phyloP scores from a whole-genome alignment of 2,888 invertebrate genomes.

The Alviniconcha strummeri region DNA sequence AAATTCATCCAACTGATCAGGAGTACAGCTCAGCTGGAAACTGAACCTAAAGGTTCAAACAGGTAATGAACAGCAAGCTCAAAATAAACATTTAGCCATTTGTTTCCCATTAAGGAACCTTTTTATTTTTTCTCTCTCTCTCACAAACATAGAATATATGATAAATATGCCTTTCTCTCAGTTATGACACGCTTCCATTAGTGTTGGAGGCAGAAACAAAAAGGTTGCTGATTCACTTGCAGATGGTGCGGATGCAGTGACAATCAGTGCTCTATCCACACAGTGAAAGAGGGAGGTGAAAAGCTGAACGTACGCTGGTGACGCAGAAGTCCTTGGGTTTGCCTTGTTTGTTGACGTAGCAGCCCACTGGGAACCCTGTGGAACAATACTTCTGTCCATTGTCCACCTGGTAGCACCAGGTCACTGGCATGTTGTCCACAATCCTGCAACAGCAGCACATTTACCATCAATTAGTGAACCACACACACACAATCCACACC shows the following conservation, averaged over 20 bases:
- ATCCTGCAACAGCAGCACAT: conserved; percentile 68
- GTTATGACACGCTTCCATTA: too few species aligned
- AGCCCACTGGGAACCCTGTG: conserved; percentile 98
- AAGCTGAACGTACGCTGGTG: conserved; percentile 66
- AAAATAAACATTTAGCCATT: conserved; percentile 2
- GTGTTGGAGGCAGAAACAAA: too few species aligned
- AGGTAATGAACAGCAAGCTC: neutral
- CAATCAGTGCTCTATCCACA: too few species aligned
- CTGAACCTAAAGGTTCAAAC: neutral
- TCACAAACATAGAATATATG: too few species aligned
- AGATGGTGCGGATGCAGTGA: too few species aligned
- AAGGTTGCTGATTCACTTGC: too few species aligned
- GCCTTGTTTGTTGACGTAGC: conserved; percentile 83
- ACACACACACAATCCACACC: too few species aligned
- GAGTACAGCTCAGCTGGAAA: neutral
- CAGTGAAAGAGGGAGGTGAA: too few species aligned
- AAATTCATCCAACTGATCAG: neutral
- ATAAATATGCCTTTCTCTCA: too few species aligned
- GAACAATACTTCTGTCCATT: conserved; percentile 82
- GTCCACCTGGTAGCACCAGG: conserved; percentile 88
- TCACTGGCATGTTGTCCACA: conserved; percentile 98
- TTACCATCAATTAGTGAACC: neutral
- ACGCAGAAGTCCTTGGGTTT: conserved; percentile 76
- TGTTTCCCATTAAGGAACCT: neutral
- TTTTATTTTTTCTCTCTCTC: too few species aligned